Conservation (phyloP, 2,113 vertebrate genomes). For the Odobenus rosmarus region DNA sequence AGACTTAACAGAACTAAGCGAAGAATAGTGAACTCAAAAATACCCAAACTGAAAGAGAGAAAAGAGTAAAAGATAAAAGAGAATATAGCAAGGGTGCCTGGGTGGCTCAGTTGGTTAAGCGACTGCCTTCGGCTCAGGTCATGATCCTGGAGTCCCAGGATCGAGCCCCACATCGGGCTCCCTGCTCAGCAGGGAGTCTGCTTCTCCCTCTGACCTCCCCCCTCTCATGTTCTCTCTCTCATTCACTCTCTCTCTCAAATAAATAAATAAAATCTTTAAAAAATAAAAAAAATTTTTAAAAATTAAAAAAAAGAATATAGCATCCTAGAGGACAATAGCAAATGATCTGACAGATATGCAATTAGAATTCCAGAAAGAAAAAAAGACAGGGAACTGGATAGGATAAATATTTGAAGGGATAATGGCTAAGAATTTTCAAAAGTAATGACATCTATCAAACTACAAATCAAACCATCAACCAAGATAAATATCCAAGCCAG, state of each 20-base stretch:
- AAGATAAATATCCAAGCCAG: neutral
- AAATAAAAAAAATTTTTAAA: too few species aligned
- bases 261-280: too few species aligned
- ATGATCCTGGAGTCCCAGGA: too few species aligned
- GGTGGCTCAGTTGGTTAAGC: too few species aligned
- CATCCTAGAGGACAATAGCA: neutral
- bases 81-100: neutral
- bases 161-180: too few species aligned
- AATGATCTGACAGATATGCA: neutral
- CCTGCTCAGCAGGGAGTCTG: too few species aligned
- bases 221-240: too few species aligned
- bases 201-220: too few species aligned
- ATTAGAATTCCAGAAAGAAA: neutral
- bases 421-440: neutral
- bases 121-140: too few species aligned
- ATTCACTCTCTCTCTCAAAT: too few species aligned
- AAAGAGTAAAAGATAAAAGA: neutral
- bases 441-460: neutral
- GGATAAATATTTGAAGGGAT: constrained; percentile 10
- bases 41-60: neutral
- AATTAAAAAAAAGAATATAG: neutral
- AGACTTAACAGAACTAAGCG: neutral
- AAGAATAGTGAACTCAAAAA: neutral
- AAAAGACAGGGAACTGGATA: neutral
- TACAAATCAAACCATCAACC: constrained; percentile 1